Evolutionary conservation across 2,888 invertebrate genomes (phyloP).

Genomic region (Troides oblongomaculatus): DNA sequence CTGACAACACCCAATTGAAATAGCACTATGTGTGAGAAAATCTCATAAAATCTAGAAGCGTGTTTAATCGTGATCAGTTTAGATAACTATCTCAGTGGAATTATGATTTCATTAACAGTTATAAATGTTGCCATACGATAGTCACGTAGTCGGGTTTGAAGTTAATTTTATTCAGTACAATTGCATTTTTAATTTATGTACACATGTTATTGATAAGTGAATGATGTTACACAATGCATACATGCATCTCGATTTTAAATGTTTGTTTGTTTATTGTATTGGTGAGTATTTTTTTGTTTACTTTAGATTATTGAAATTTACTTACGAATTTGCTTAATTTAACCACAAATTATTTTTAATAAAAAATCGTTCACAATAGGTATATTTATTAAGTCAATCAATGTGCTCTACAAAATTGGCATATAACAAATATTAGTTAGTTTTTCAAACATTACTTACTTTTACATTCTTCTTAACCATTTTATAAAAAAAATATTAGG

Average conservation of each 20-base stretch:
- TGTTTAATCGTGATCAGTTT: constrained; percentile 32
- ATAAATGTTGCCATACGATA: constrained; percentile 32
- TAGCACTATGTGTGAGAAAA: neutral
- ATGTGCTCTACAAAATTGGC: too few species aligned
- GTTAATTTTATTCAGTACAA: constrained; percentile 28
- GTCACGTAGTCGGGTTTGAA: constrained; percentile 45
- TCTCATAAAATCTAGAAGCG: constrained; percentile 17
- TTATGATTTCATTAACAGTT: constrained; percentile 16
- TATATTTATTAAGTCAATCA: too few species aligned
- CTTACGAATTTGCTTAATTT: too few species aligned
- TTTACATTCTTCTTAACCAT: too few species aligned
- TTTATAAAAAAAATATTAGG: too few species aligned
- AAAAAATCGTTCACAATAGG: too few species aligned
- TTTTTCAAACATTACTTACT: too few species aligned
- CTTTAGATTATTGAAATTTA: too few species aligned
- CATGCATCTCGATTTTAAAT: constrained; percentile 19
- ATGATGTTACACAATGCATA: constrained; percentile 29
- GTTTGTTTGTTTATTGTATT: constrained; percentile 21
- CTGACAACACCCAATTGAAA: neutral
- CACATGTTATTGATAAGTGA: constrained; percentile 25
- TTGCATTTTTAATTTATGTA: constrained; percentile 29
- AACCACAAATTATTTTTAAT: too few species aligned
- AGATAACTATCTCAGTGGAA: constrained; percentile 12
- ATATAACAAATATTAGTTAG: too few species aligned
- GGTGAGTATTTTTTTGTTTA: constrained; percentile 24